phyloP scores from a whole-genome alignment of 1,140 invertebrate species.

The Sycophaga agraensis region DNA sequence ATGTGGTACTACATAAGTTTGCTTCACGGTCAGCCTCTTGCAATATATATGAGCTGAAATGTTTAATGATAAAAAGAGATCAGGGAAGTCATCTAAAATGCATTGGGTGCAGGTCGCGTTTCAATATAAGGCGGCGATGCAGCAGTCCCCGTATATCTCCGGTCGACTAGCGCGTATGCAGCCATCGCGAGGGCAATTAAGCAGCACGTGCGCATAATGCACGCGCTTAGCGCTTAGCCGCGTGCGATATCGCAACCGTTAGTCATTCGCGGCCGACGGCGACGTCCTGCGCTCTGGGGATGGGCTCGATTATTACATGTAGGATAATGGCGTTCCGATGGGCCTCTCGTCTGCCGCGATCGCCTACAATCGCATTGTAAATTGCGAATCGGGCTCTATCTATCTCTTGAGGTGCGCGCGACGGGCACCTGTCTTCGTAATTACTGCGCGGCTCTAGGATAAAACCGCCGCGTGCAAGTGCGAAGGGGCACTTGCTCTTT shows the following conservation, averaged over 20 bases:
- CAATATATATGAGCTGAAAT: too few species aligned
- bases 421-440: slow-evolving; percentile 47
- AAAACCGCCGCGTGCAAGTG: background rate
- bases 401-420: too few species aligned
- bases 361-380: slow-evolving; percentile 40
- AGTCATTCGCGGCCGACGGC: slow-evolving; percentile 5
- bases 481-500: too few species aligned
- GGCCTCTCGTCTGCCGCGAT: slow-evolving; percentile 1
- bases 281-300: slow-evolving; percentile 7
- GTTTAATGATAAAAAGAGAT: too few species aligned
- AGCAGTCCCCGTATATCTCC: too few species aligned
- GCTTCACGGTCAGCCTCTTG: too few species aligned
- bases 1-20: too few species aligned
- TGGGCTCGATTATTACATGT: slow-evolving; percentile 28
- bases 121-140: too few species aligned
- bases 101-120: too few species aligned
- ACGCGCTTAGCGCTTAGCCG: background rate
- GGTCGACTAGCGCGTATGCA: background rate
- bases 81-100: too few species aligned
- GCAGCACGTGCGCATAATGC: slow-evolving; percentile 26
- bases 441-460: slow-evolving; percentile 26
- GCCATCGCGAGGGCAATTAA: slow-evolving; percentile 11
- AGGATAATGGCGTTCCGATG: slow-evolving; percentile 24
- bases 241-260: slow-evolving; percentile 24
- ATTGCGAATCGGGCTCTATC: slow-evolving; percentile 29